Evolutionary conservation across 2,888 invertebrate species (phyloP).

Genomic region (Trissonchulus latispiculum): DNA sequence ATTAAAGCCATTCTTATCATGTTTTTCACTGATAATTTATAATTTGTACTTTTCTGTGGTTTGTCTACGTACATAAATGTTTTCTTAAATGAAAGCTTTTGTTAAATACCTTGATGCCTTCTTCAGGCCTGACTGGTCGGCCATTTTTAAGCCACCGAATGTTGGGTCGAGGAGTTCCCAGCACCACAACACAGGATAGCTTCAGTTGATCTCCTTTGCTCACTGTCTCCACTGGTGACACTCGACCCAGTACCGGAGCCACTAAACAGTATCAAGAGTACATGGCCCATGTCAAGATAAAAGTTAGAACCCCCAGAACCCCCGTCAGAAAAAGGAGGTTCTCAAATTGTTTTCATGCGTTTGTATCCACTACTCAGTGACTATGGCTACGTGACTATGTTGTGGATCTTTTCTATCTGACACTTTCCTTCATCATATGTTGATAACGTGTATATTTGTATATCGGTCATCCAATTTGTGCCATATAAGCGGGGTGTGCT

Average conservation of each 20-base stretch:
- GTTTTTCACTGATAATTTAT: constrained; percentile 1
- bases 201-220: constrained; percentile 45
- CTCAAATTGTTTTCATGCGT: no score
- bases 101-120: constrained; percentile 25
- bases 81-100: neutral
- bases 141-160: constrained; percentile 46
- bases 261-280: no score
- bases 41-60: neutral
- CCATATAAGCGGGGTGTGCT: no score
- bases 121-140: constrained; percentile 32
- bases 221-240: constrained; percentile 46
- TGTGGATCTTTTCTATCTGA: no score
- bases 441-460: no score
- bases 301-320: no score
- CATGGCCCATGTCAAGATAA: no score
- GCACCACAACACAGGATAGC: constrained; percentile 46
- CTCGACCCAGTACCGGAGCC: constrained; percentile 47
- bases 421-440: no score
- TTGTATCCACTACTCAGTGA: no score
- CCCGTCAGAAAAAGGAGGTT: no score
- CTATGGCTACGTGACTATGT: no score
- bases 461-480: no score
- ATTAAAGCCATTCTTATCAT: constrained; percentile 13
- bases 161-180: constrained; percentile 46
- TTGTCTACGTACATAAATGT: neutral